These are phyloP conservation scores for Oscarella lobularis DNA, from an alignment of 37 sponge, comb jelly and placozoan genomes.

Conservation along the genomic window DNA sequence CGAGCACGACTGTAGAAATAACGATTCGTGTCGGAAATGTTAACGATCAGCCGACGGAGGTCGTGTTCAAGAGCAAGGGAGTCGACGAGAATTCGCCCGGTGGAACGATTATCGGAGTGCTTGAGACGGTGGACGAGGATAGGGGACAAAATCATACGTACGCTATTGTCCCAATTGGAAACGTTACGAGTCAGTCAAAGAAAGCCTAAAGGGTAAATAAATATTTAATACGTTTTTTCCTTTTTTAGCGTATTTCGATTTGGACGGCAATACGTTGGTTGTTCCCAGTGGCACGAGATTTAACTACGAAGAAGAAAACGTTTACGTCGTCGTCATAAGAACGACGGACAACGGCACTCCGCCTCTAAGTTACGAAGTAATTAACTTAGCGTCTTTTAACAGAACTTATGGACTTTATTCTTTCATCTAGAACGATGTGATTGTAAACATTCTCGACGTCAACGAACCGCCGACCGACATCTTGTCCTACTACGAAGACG, in stretches of 20 bases:
- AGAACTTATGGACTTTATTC: neutral
- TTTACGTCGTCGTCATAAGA: neutral
- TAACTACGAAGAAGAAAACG: neutral
- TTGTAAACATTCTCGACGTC: neutral
- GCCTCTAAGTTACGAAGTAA: neutral
- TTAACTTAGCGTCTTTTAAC: neutral
- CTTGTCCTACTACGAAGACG: neutral
- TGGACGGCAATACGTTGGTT: neutral
- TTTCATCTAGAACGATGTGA: neutral
- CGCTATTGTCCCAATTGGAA: neutral
- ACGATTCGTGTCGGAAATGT: neutral
- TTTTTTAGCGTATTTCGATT: neutral
- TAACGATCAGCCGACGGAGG: conserved; percentile 2
- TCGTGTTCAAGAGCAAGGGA: conserved; percentile 2
- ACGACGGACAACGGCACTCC: conserved; percentile 2
- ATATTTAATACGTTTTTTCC: no score
- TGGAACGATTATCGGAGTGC: neutral
- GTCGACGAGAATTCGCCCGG: conserved; percentile 1
- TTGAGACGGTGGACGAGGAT: neutral
- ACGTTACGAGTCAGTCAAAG: neutral
- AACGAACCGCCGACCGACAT: conserved; percentile 4
- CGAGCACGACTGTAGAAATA: neutral
- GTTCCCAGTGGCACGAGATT: neutral
- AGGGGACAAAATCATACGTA: neutral
- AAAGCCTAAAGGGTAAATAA: no score